These are phyloP conservation scores for Plecturocebus donacophilus DNA, from an alignment of 2,113 vertebrate genomes.

Conservation along the genomic window DNA sequence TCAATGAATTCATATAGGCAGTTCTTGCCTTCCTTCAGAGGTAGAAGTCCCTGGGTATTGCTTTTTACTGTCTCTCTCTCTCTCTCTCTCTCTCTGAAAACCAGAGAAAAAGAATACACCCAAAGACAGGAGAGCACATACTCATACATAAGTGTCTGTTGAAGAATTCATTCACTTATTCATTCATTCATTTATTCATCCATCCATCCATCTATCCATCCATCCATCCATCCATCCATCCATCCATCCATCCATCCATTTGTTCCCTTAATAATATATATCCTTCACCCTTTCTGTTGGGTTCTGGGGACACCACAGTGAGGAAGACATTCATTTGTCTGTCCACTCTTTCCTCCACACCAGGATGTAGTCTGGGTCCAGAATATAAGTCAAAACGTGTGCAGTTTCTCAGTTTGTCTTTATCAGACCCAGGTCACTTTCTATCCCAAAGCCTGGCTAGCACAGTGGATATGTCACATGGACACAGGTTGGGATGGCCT, in stretches of 20 bases:
- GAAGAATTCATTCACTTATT: not conserved
- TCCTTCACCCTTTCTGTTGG: not conserved
- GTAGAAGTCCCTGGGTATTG: not conserved
- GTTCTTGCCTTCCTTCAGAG: constrained; percentile 56
- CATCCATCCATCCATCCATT: not conserved
- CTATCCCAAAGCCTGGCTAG: not conserved
- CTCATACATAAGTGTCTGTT: not conserved
- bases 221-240: not conserved
- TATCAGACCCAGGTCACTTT: not conserved
- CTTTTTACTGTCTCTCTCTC: not conserved
- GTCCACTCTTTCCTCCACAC: not conserved
- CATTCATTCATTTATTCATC: no score
- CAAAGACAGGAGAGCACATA: not conserved
- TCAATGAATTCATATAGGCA: constrained; percentile 77
- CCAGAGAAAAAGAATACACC: not conserved
- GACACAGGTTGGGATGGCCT: not conserved
- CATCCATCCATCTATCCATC: no score
- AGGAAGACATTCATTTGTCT: not conserved
- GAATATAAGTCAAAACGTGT: not conserved
- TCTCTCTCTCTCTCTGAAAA: not conserved
- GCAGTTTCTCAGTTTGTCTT: not conserved
- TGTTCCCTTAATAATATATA: not conserved
- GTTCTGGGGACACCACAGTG: not conserved
- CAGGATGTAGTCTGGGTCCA: not conserved
- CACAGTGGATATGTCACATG: not conserved